Evolutionary conservation across 2,888 invertebrate species (phyloP), one percentile per base, ranked within the genome.

Genomic region (Patella caerulea): DNA sequence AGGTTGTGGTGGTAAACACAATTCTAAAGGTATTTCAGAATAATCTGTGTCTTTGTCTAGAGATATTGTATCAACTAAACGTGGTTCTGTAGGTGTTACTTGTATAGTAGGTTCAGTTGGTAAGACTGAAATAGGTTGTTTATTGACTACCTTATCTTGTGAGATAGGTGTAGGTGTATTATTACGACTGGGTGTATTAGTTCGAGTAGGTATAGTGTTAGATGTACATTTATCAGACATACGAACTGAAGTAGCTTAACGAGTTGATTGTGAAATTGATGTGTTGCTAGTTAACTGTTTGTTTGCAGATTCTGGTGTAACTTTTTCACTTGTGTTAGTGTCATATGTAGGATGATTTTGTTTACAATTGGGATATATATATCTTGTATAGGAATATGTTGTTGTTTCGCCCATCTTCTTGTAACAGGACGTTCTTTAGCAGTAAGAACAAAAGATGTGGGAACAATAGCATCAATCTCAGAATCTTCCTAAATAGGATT

Each of bases 381-480:
- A n/a, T n/a, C 65, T 65, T n/a, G n/a, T 12, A 65, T 24, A 9
- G n/a, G n/a, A 65, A 65, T 65, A 65, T 65, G n/a, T 65, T 65
- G 7, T 24, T 65, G 65, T 65, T 65, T 65, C n/a, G 65, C 65
- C n/a, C 24, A 65, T 65, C 24, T 65, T n/a, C 65, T n/a, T 65
- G 65, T 65, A 19, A 65, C 65, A 19, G 65, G 65, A 19, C 65
- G n/a, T n/a, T 65, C 65, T 29, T 29, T 29, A 29, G 29, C 29
- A 19, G n/a, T n/a, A 65, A 65, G n/a, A 65, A 24, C 19, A 65
- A 65, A 65, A 65, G 19, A 65, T 65, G 65, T 65, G 24, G 65
- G 65, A 19, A 65, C 65, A 19, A 65, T 65, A 65, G 65, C 17
- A 24, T 65, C 65, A 19, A 65, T 65, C 24, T 65, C 65, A 19